phyloP scores from a whole-genome alignment of 2,888 invertebrate species.

The Cepaea hortensis region DNA sequence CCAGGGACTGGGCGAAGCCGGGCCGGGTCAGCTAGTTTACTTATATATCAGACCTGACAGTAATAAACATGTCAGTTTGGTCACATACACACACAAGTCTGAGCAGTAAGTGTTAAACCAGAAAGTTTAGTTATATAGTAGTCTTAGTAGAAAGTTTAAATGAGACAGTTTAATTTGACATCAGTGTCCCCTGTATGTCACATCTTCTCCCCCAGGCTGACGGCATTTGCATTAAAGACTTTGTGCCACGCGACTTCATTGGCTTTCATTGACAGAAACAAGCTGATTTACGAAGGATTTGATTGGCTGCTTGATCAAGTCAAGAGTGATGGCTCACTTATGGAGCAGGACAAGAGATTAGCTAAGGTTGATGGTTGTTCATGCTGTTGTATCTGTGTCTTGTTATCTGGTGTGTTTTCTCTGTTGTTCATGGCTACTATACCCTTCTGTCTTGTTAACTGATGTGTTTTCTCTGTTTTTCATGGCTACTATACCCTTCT shows the following conservation, averaged over 20 bases:
- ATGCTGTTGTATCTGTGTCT: neutral
- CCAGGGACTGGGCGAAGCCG: too few relatives aligned
- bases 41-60: too few relatives aligned
- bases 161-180: too few relatives aligned
- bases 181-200: too few relatives aligned
- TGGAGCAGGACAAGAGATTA: slow-evolving; percentile 43
- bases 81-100: too few relatives aligned
- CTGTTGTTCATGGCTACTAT: too few relatives aligned
- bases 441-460: too few relatives aligned
- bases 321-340: slow-evolving; percentile 20
- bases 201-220: slow-evolving; percentile 49
- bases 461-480: neutral
- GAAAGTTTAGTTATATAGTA: too few relatives aligned
- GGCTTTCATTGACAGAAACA: slow-evolving; percentile 47
- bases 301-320: slow-evolving; percentile 52
- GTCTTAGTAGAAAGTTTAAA: too few relatives aligned
- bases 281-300: slow-evolving; percentile 46
- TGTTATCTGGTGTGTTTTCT: neutral
- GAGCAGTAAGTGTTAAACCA: too few relatives aligned
- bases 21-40: too few relatives aligned
- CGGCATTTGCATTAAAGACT: slow-evolving; percentile 53
- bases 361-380: slow-evolving; percentile 25
- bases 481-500: neutral
- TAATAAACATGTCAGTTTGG: too few relatives aligned
- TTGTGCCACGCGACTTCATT: slow-evolving; percentile 48